Conservation (phyloP, 2,113 vertebrate species). For the Phylloscopus trochiloides region DNA sequence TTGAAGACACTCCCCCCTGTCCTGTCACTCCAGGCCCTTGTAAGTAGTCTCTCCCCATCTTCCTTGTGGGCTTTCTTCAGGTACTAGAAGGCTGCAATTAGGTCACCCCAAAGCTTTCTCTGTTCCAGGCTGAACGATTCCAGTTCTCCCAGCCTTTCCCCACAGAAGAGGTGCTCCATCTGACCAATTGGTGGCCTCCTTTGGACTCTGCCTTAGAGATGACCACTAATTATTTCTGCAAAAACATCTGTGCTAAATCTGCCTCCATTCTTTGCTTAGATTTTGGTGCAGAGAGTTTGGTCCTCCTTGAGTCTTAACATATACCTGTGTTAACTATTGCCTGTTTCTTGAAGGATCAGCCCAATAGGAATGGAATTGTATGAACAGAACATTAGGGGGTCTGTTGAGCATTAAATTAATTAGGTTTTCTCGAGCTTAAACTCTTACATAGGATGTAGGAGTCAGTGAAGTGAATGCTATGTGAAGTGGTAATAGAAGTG, state of each 20-base stretch:
- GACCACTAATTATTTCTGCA: background rate
- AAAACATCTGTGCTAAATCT: background rate
- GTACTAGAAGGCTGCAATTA: accelerated
- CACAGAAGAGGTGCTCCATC: background rate
- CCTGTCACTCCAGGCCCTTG: accelerated
- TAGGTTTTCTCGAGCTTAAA: background rate
- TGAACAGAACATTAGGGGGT: background rate
- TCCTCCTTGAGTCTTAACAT: background rate
- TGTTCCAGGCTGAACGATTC: background rate
- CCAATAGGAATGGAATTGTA: background rate
- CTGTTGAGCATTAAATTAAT: background rate
- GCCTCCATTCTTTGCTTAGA: background rate
- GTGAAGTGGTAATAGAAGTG: background rate
- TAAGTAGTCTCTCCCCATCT: background rate
- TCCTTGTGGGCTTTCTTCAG: background rate
- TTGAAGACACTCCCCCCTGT: background rate
- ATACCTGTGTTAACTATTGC: background rate
- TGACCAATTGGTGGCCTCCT: background rate
- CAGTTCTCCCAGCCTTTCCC: background rate
- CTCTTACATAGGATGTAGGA: background rate
- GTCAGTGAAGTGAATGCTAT: background rate
- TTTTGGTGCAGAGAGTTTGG: background rate
- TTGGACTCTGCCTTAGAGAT: background rate
- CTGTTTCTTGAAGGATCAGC: background rate
- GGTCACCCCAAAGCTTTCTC: background rate